phyloP scores from a whole-genome alignment of 2,888 invertebrate species.

The Microplitis manilae region DNA sequence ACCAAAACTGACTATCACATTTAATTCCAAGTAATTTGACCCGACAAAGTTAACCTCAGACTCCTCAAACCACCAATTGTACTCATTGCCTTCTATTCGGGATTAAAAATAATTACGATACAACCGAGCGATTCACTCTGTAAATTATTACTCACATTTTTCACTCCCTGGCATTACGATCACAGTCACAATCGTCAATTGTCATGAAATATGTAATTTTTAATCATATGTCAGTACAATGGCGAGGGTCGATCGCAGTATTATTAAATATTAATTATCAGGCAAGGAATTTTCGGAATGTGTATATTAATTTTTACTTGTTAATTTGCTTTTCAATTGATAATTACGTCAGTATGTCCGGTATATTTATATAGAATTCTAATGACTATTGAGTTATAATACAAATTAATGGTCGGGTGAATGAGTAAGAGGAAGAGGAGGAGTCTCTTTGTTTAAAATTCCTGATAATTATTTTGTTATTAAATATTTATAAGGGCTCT shows the following conservation, averaged over 20 bases:
- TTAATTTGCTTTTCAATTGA: slow-evolving; percentile 66
- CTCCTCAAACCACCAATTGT: slow-evolving; percentile 67
- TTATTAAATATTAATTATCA: background rate
- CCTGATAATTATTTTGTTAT: too few species aligned
- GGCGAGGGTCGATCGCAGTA: background rate
- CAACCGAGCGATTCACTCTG: slow-evolving; percentile 54
- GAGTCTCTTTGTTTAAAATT: background rate
- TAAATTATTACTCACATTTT: slow-evolving; percentile 56
- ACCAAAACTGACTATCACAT: slow-evolving; percentile 61
- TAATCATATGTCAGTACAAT: background rate
- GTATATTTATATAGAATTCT: background rate
- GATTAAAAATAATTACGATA: slow-evolving; percentile 30
- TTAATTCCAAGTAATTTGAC: slow-evolving; percentile 68
- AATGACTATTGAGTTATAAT: background rate
- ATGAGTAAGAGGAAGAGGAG: background rate
- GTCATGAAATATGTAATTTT: background rate
- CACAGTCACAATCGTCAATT: background rate
- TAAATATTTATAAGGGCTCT: too few species aligned
- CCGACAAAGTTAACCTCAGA: slow-evolving; percentile 66
- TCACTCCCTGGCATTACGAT: slow-evolving; percentile 41
- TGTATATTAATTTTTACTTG: slow-evolving; percentile 63
- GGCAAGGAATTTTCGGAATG: slow-evolving; percentile 44
- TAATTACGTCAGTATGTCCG: slow-evolving; percentile 60
- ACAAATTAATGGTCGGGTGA: too few species aligned
- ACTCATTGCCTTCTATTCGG: slow-evolving; percentile 57